Conservation (phyloP, 2,797 vertebrate species). For the Choloepus didactylus region DNA sequence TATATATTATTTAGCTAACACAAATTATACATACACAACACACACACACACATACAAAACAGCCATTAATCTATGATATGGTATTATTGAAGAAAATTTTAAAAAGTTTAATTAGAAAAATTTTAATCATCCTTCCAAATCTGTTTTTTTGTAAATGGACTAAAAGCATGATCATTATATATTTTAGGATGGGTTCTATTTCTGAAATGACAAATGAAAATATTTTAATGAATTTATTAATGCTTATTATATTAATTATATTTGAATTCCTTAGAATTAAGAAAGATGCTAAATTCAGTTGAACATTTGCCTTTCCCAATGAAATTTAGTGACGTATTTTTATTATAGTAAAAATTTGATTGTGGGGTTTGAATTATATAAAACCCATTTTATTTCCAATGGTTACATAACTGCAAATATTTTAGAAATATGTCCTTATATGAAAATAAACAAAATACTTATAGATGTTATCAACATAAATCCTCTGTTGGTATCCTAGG, state of each 20-base stretch:
- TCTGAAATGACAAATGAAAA: not conserved
- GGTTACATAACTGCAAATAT: not conserved
- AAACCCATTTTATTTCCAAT: not conserved
- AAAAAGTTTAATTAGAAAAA: not conserved
- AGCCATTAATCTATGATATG: not conserved
- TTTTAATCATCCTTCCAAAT: not conserved
- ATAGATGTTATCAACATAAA: constrained; percentile 18
- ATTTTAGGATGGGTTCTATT: not conserved
- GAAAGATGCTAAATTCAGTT: not conserved
- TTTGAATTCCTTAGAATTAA: constrained; percentile 9
- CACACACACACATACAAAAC: not conserved
- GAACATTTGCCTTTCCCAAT: not conserved
- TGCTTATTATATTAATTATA: not conserved
- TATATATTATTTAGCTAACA: not conserved
- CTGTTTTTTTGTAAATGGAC: not conserved
- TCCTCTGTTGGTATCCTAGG: not conserved
- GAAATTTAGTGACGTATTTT: not conserved
- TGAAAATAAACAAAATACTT: not conserved
- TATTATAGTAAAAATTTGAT: not conserved
- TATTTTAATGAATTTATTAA: not conserved
- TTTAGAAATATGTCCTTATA: not conserved
- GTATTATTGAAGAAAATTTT: not conserved
- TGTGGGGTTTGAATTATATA: not conserved
- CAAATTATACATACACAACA: not conserved
- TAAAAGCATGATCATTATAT: not conserved